A percentile compares a stretch with the other conserved stretches of the same genome.
Evolutionary conservation across 2,113 vertebrate species (phyloP).

Genomic region (Poicephalus gulielmi): DNA sequence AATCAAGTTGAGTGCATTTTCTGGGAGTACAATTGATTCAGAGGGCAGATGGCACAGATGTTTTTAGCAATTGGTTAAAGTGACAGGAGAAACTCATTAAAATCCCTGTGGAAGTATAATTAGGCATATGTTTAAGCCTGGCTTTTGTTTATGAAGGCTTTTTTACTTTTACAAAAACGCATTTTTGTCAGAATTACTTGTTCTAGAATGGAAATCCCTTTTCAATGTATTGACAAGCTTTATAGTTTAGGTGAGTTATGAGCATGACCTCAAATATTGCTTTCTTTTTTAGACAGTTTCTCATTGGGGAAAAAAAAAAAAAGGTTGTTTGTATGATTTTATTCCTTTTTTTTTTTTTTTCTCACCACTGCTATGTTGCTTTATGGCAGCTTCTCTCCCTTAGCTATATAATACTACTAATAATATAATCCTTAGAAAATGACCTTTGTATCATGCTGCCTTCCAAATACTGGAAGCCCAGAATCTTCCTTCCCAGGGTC

Average conservation of each 20-base stretch:
- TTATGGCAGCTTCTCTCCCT: not conserved
- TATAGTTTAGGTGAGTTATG: not conserved
- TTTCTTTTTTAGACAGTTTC: not conserved
- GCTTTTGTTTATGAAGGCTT: not conserved
- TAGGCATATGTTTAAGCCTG: not conserved
- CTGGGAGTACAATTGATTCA: not conserved
- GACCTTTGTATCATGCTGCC: not conserved
- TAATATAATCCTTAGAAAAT: not conserved
- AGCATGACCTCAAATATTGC: not conserved
- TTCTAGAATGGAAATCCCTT: not conserved
- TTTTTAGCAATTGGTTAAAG: conserved; percentile 16
- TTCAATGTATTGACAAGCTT: not conserved
- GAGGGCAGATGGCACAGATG: conserved; percentile 11
- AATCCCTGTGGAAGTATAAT: not conserved
- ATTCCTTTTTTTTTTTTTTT: not conserved
- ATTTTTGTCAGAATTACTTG: not conserved
- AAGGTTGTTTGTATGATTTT: not conserved
- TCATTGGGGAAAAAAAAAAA: not conserved
- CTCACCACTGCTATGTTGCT: not conserved
- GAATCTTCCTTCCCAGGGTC: not conserved
- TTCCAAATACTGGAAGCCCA: not conserved
- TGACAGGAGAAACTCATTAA: conserved; percentile 17
- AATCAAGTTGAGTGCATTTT: not conserved
- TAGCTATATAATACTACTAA: not conserved
- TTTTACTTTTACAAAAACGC: not conserved